Percentiles rank a stretch among this genome's conserved stretches.
phyloP scores from a whole-genome alignment of 2,888 invertebrate genomes.

The Chirona hameri region DNA sequence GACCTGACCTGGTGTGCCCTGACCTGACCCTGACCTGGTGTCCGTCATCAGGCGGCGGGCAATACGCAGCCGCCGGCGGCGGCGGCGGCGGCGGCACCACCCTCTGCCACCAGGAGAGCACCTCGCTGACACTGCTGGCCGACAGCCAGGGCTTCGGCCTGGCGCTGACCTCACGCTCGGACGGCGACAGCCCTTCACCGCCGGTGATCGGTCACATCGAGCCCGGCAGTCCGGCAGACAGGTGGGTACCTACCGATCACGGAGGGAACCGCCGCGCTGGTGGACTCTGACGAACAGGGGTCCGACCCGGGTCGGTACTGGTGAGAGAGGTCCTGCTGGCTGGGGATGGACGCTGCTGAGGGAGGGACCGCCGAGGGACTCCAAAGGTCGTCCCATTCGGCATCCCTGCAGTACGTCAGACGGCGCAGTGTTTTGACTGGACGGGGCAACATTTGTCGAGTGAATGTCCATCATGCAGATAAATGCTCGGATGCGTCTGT shows the following conservation, averaged over 20 bases:
- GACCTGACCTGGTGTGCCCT: no score
- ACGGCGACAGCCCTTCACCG: constrained; percentile 45
- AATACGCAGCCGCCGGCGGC: no score
- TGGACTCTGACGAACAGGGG: not conserved
- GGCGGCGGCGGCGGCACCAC: constrained; percentile 39
- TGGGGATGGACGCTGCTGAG: not conserved
- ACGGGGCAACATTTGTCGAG: no score
- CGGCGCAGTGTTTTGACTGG: no score
- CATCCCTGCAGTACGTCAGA: no score
- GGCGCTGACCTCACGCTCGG: constrained; percentile 50
- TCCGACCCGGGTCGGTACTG: not conserved
- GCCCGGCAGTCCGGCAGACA: constrained; percentile 57
- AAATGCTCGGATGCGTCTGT: no score
- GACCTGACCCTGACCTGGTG: no score
- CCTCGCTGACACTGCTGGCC: constrained; percentile 53
- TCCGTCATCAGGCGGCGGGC: no score
- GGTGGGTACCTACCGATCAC: constrained; percentile 46
- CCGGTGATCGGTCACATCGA: constrained; percentile 54
- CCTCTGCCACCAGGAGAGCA: constrained; percentile 57
- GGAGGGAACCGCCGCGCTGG: not conserved
- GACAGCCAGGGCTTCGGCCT: constrained; percentile 55
- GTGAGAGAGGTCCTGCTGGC: not conserved
- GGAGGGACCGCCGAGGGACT: not conserved
- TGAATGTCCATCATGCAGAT: no score
- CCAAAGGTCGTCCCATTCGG: no score